Evolutionary conservation across 2,797 vertebrate genomes (phyloP).

Genomic region (Tragelaphus oryx): DNA sequence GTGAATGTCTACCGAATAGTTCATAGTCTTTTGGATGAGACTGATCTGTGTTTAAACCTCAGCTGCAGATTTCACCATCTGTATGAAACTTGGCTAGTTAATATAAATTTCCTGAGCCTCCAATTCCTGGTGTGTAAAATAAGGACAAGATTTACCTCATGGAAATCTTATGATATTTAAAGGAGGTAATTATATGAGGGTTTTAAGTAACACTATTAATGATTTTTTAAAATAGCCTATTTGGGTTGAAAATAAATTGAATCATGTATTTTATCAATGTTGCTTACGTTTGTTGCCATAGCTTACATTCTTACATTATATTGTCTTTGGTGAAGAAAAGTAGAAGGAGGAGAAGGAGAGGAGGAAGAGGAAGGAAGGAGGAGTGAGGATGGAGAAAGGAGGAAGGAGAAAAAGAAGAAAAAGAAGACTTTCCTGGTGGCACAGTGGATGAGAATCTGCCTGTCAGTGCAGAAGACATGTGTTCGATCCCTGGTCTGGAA

Average conservation of each 20-base stretch:
- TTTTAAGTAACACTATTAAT: not conserved
- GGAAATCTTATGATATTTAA: not conserved
- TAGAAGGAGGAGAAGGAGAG: too few relatives aligned
- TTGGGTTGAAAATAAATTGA: not conserved
- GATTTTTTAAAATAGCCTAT: not conserved
- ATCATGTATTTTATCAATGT: not conserved
- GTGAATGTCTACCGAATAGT: not conserved
- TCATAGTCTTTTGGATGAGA: not conserved
- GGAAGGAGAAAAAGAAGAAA: not conserved
- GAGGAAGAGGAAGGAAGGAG: accelerated
- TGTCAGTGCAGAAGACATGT: not conserved
- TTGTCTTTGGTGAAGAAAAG: not conserved
- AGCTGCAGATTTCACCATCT: not conserved
- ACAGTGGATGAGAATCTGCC: not conserved
- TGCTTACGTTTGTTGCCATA: not conserved
- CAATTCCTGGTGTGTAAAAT: not conserved
- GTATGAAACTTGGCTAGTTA: not conserved
- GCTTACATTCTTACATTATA: not conserved
- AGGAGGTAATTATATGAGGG: not conserved
- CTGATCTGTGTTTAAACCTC: not conserved
- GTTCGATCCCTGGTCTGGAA: not conserved
- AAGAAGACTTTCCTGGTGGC: not conserved
- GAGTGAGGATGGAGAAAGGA: accelerated
- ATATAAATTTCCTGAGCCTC: not conserved
- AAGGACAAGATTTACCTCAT: not conserved